Base-by-base conservation (phyloP, 2,113 vertebrate genomes). In the Trichomycterus rosablanca region DNA sequence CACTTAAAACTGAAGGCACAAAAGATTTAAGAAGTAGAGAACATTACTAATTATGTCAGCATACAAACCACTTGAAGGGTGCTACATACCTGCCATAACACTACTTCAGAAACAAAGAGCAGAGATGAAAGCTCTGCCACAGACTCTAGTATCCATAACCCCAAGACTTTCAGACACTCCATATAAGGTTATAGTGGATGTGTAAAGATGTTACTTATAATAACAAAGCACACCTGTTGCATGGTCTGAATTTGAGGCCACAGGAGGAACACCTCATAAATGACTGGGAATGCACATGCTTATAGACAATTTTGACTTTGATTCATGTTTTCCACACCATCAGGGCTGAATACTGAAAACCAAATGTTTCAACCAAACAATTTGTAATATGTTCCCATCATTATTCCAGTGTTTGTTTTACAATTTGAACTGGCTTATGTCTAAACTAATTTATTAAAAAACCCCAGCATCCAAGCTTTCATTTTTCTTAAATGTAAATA, bases 211-310 rank as follows among this genome's bases (percentile, higher is more conserved):
- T 71, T 72, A 64, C 60, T 67, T 67, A 48, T 76, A 72, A 71
- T 62, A 67, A 73, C 12, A 68, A 30, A 74, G 62, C 74, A 74
- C 75, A 78, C 76, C 75, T 81, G 70, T 73, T 70, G 53, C 60
- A 63, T 56, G 26, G 44, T 65, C 59, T 58, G 39, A 73, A 77
- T 61, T 60, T 74, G 58, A 77, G 50, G 71, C 66, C 39, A 7
- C 46, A 46, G 62, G 35, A 50, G 37, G 48, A 46, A 37, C 32
- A 59, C 70, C 67, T 58, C 19, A 30, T 75, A 59, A 61, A 72
- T 76, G 82, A 71, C 74, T 19, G 23, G 67, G 63, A 49, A 52
- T 49, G 57, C 58, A 68, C 46, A 45, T 76, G 70, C 79, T 76
- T 76, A 73, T 64, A 68, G 58, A 34, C 22, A 12, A 22, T 58